Base-by-base conservation (phyloP, 2,888 invertebrate genomes). In the Euzophera pinguis region DNA sequence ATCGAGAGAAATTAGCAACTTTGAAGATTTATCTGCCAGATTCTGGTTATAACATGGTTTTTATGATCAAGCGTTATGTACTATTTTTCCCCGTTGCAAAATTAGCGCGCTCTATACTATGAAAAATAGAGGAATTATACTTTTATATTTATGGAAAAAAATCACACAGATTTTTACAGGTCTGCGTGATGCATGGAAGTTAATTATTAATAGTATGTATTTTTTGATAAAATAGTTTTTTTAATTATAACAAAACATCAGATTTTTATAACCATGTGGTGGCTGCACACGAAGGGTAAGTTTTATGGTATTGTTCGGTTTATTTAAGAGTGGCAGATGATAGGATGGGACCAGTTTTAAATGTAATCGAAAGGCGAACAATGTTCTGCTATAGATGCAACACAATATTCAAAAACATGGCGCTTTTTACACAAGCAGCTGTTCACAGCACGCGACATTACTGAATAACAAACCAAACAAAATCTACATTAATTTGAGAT, bases 341-440 rank as follows among this genome's bases (percentile, higher is more conserved):
- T 78, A 75, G 69, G 63, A 45, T 78, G 75, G 69, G 63, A 45
- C 45, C 34, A 71, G 72, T 78, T 72, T 70, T 63, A 70, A 64
- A 62, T n/a, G 69, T 64, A 68, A 75, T 74, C 76, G 75, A 71
- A 72, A 65, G 63, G 66, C 69, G 69, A 13, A 45, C 45, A 69
- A 47, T 48, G 77, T 70, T 69, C 75, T 71, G 69, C 67, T 65
- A 56, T 58, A 60, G 72, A 65, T 65, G 62, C 64, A 66, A 71
- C 68, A 75, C 73, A 73, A 64, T 65, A 65, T 64, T 71, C 71
- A 71, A 67, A 22, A 68, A 62, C 64, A 63, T 66, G 61, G 64
- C 58, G 62, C 71, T 78, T 81, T 83, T 83, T 78, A 80, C 65
- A 62, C 59, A 64, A 69, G 71, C 84, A 84, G 78, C 82, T 82